These are phyloP conservation scores for Poeciliopsis prolifica DNA, from an alignment of 2,113 vertebrate species.

Conservation along the genomic window DNA sequence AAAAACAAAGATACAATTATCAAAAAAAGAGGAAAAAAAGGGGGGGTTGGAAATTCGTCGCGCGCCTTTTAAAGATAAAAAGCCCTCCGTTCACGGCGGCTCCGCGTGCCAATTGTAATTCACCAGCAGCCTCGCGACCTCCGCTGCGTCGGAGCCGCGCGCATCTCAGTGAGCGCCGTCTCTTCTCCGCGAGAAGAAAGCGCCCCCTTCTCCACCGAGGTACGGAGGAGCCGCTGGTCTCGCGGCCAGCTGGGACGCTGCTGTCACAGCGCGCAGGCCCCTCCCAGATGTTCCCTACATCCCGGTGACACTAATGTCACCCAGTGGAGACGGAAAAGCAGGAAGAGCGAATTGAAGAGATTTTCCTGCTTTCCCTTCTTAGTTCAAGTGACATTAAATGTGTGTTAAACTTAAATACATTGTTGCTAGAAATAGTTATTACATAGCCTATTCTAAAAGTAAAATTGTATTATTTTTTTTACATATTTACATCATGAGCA, in stretches of 20 bases:
- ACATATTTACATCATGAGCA: too few relatives aligned
- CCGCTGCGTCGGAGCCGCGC: constrained; percentile 58
- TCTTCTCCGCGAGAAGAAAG: constrained; percentile 18
- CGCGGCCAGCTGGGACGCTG: constrained; percentile 20
- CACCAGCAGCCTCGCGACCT: constrained; percentile 54
- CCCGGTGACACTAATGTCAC: constrained; percentile 4
- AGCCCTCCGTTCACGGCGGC: constrained; percentile 24
- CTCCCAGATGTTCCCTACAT: constrained; percentile 51
- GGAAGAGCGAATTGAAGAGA: background rate
- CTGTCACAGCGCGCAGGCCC: constrained; percentile 49
- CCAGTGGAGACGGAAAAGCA: background rate
- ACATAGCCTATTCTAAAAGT: too few relatives aligned
- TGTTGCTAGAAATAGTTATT: too few relatives aligned
- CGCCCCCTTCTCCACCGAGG: constrained; percentile 37
- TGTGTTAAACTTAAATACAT: too few relatives aligned
- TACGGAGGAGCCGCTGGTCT: constrained; percentile 23
- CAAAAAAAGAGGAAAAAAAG: background rate
- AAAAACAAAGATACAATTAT: background rate
- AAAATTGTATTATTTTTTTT: too few relatives aligned
- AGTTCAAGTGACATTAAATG: too few relatives aligned
- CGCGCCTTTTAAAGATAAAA: background rate
- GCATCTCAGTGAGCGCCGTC: constrained; percentile 56
- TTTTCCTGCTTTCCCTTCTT: background rate
- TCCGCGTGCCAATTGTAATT: constrained; percentile 60
- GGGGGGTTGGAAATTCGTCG: background rate